Evolutionary conservation across 2,113 vertebrate genomes (phyloP).

Genomic region (Ophthalmolycus amberensis): DNA sequence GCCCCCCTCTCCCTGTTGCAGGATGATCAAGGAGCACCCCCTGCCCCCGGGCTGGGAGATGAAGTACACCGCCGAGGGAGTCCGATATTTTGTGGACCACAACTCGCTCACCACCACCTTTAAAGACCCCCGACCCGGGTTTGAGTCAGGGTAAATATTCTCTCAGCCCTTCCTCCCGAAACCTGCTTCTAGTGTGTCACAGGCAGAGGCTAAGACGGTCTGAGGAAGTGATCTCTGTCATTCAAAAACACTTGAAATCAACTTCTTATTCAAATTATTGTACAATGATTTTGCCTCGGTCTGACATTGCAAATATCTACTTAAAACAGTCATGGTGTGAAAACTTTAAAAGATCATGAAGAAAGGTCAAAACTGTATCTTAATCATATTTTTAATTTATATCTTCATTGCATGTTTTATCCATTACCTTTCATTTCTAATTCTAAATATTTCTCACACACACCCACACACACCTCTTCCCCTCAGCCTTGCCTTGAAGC

Average conservation of each 20-base stretch:
- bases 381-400: not conserved
- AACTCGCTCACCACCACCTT: constrained; percentile 97
- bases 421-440: constrained; percentile 29
- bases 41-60: constrained; percentile 99
- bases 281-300: not conserved
- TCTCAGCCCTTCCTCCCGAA: constrained; percentile 42
- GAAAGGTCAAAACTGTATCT: not conserved
- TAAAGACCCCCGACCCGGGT: constrained; percentile 97
- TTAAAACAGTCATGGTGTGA: not conserved
- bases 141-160: constrained; percentile 93
- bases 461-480: constrained; percentile 21
- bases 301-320: constrained; percentile 4
- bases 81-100: constrained; percentile 99
- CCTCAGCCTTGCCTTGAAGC: constrained; percentile 47
- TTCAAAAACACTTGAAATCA: not conserved
- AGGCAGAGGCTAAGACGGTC: constrained; percentile 27
- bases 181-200: constrained; percentile 13
- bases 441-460: not conserved
- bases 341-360: not conserved
- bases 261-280: not conserved
- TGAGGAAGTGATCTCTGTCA: not conserved
- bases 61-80: constrained; percentile 97
- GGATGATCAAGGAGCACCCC: constrained; percentile 98
- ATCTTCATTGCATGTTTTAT: constrained; percentile 11
- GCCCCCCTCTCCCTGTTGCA: constrained; percentile 81